Evolutionary conservation across 2,113 vertebrate genomes (phyloP).

Genomic region (Lipotes vexillifer): DNA sequence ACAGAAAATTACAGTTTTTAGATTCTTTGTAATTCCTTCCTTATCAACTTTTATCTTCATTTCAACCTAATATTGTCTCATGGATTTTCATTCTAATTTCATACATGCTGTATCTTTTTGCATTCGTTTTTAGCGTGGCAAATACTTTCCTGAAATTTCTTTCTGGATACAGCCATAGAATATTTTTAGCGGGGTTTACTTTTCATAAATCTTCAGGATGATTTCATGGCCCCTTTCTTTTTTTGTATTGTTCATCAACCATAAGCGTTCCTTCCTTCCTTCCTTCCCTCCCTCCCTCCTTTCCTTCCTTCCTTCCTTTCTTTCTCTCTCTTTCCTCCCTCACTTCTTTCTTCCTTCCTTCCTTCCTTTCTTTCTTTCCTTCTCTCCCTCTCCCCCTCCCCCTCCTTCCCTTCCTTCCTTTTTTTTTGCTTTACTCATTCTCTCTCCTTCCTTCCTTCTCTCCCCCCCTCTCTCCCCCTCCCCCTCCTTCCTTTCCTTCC

Average conservation of each 20-base stretch:
- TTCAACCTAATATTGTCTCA: not conserved
- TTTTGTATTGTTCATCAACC: not conserved
- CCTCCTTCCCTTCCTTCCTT: not conserved
- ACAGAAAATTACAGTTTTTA: not conserved
- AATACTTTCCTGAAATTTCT: not conserved
- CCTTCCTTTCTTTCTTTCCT: too few species aligned
- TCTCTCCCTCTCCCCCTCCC: not conserved
- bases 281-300: rapidly evolving
- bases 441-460: too few species aligned
- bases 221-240: not conserved
- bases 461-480: too few species aligned
- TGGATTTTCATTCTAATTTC: not conserved
- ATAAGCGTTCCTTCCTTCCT: not conserved
- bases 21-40: not conserved
- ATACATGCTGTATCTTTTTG: not conserved
- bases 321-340: not conserved
- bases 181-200: not conserved
- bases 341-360: too few species aligned
- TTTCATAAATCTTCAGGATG: not conserved
- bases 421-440: too few species aligned
- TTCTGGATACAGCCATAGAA: not conserved
- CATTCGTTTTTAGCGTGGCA: not conserved
- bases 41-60: not conserved
- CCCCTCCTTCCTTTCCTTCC: not conserved
- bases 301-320: rapidly evolving